phyloP scores from a whole-genome alignment of 2,888 invertebrate genomes.

The Clitarchus hookeri region DNA sequence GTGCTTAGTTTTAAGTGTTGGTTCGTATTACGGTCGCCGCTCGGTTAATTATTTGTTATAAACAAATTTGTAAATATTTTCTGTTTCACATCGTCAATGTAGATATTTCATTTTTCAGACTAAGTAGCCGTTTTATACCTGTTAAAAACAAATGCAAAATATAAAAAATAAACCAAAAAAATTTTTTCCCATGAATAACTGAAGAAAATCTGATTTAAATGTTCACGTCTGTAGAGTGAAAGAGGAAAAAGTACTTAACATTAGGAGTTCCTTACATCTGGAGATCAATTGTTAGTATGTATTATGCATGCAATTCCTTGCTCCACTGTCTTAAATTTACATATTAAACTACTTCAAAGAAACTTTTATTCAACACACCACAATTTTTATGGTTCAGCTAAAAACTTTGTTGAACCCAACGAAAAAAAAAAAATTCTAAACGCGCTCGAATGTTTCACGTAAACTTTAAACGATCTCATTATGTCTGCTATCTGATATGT shows the following conservation, averaged over 20 bases:
- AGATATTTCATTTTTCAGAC: too few species aligned
- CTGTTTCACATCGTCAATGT: too few species aligned
- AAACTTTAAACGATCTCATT: slow-evolving; percentile 10
- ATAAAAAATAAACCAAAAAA: neutral
- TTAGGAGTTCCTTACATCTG: neutral
- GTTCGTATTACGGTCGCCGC: too few species aligned
- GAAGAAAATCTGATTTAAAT: neutral
- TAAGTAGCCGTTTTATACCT: too few species aligned
- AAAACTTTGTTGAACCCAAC: neutral
- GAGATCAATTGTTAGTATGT: neutral
- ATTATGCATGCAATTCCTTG: neutral
- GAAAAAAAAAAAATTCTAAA: neutral
- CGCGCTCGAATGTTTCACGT: neutral
- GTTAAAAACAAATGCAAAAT: too few species aligned
- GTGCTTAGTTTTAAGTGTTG: too few species aligned
- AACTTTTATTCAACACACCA: neutral
- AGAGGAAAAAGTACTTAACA: neutral
- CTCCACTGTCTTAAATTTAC: neutral
- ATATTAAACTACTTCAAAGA: neutral
- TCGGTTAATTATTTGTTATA: too few species aligned
- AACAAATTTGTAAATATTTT: too few species aligned
- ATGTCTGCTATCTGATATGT: neutral
- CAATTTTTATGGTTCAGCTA: neutral
- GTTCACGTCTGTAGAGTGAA: neutral
- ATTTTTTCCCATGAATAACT: neutral